These are phyloP conservation scores for Anoplius nigerrimus DNA, from an alignment of 2,888 invertebrate genomes.

Conservation along the genomic window DNA sequence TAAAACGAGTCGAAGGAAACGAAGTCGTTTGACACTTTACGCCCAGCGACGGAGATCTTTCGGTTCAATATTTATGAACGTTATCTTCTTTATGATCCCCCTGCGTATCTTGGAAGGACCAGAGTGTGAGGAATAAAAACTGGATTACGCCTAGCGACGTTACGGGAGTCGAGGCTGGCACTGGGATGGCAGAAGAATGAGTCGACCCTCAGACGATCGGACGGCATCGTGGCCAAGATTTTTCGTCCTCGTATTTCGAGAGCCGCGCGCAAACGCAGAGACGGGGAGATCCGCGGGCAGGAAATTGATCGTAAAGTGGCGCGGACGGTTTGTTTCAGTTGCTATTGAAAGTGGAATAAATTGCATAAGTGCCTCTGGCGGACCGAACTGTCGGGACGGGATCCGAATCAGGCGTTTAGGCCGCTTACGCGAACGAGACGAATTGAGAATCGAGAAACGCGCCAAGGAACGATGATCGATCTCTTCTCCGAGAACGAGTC, in stretches of 20 bases:
- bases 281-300: slow-evolving; percentile 12
- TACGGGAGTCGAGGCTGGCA: no score
- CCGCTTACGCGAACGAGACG: neutral
- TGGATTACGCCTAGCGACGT: no score
- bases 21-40: no score
- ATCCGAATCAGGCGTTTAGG: slow-evolving; percentile 21
- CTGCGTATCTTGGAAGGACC: no score
- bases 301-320: slow-evolving; percentile 36
- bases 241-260: neutral
- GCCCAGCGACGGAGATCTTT: no score
- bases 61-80: no score
- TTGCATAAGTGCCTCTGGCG: slow-evolving; percentile 43
- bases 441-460: no score
- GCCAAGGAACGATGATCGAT: slow-evolving; percentile 24
- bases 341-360: slow-evolving; percentile 42
- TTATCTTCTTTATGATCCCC: no score
- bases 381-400: neutral
- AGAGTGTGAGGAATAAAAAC: no score
- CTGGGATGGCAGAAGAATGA: no score
- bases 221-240: neutral
- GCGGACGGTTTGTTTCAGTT: slow-evolving; percentile 35
- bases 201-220: no score
- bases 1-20: no score
- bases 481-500: neutral
- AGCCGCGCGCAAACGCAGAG: neutral